Base-by-base conservation (phyloP, 2,113 vertebrate species). In the Scopus umbretta region DNA sequence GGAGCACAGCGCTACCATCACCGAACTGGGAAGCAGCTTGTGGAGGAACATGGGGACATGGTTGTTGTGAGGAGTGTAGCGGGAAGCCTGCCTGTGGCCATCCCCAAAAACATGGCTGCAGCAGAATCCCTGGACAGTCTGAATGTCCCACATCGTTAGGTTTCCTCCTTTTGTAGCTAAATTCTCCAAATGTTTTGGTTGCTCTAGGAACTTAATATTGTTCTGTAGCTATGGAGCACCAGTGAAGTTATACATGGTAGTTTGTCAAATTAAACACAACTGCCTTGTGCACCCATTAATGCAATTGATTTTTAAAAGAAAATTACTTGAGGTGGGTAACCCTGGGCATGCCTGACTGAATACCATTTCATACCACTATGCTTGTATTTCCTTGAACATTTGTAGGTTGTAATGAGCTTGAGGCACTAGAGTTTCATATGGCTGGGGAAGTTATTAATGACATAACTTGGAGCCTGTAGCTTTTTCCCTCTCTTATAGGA, bases 11-110 rank as follows among this genome's bases (percentile, higher is more conserved):
- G 1, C 25, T 47, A 90, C 58, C 6, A 3, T 38, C 55, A 13
- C 30, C 1, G 0, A 1, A 5, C 47, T 67, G 22, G 8, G 81
- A 66, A 79, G 20, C 55, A 43, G 36, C 56, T 53, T 20, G 10
- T 11, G 29, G 36, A 45, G 30, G 29, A 71, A 13, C 36, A 11
- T 1, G 2, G 47, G 36, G 38, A 50, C 0, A 1, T 34, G 8
- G 16, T 45, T 47, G 7, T 22, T 7, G 3, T 27, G 36, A 50
- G 38, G 47, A 58, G 8, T 1, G 0, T 34, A 50, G 25, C 0
- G 1, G 63, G 27, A 49, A 74, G 38, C 27, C 23, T 49, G 7
- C 32, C 75, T 1, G 0, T 14, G 47, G 6, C 22, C 1, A 1
- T 62, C 42, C 34, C 36, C 0, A 0, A 22, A 61, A 55, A 16